Percentiles rank a stretch among this genome's conserved stretches.
Conservation (phyloP, 2,113 vertebrate species). For the Pseudorasbora parva region DNA sequence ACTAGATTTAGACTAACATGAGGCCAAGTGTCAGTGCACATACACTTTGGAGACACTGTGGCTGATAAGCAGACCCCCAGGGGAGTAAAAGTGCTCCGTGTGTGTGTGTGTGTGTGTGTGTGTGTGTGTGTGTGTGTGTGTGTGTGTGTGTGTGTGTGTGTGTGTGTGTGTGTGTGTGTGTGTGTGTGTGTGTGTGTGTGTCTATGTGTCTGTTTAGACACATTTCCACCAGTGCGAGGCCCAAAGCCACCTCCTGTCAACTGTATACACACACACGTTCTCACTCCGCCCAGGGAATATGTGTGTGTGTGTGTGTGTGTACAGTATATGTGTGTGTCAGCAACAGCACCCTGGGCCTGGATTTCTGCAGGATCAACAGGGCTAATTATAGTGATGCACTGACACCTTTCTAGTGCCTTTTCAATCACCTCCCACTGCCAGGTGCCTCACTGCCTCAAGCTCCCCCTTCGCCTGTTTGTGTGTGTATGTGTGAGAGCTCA, state of each 20-base stretch:
- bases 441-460: conserved; percentile 56
- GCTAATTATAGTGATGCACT: conserved; percentile 65
- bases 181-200: conserved; percentile 42
- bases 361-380: conserved; percentile 61
- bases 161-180: conserved; percentile 37
- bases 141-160: conserved; percentile 44
- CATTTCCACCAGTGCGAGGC: conserved; percentile 51
- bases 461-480: conserved; percentile 38
- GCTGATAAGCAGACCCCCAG: conserved; percentile 50
- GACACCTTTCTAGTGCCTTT: conserved; percentile 63
- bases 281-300: conserved; percentile 45
- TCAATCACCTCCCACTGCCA: conserved; percentile 63
- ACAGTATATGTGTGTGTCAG: conserved; percentile 52
- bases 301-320: conserved; percentile 13
- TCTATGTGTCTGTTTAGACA: conserved; percentile 46
- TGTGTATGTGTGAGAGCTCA: conserved; percentile 28
- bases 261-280: conserved; percentile 28
- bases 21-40: conserved; percentile 41
- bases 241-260: conserved; percentile 59
- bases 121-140: conserved; percentile 27
- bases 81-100: conserved; percentile 45
- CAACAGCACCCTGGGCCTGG: conserved; percentile 49
- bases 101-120: conserved; percentile 44
- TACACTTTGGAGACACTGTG: conserved; percentile 42
- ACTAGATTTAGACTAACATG: conserved; percentile 35